phyloP scores from a whole-genome alignment of 2,888 invertebrate species.

The Sclerodermus sp. region DNA sequence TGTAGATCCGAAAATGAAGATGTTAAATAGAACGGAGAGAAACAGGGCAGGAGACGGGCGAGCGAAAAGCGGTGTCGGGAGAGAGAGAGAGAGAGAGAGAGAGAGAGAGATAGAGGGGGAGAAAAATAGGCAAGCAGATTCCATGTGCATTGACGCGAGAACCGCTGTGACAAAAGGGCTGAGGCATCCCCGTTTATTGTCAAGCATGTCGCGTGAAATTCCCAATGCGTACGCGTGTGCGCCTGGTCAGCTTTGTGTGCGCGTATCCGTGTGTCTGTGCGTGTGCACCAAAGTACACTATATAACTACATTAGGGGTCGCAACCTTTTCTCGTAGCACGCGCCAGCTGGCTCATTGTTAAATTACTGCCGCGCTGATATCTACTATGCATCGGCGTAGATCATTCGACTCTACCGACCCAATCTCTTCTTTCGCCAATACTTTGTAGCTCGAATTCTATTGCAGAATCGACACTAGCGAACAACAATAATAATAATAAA shows the following conservation, averaged over 20 bases:
- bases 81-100: conserved; percentile 23
- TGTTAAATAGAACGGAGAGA: no score
- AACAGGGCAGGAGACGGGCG: not conserved
- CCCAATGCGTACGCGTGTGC: conserved; percentile 21
- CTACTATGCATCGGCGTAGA: conserved; percentile 45
- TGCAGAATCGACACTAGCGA: no score
- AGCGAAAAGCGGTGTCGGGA: conserved; percentile 11
- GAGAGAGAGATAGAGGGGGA: conserved; percentile 12
- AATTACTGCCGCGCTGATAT: conserved; percentile 54
- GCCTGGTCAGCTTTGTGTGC: conserved; percentile 15
- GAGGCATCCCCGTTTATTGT: conserved; percentile 53
- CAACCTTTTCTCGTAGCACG: conserved; percentile 53
- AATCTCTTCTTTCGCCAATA: no score
- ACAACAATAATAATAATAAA: no score
- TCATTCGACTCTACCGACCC: conserved; percentile 7
- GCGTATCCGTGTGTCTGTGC: conserved; percentile 17
- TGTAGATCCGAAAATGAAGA: no score
- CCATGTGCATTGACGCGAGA: conserved; percentile 57
- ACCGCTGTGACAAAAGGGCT: conserved; percentile 56
- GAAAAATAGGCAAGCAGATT: conserved; percentile 35
- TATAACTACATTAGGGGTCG: conserved; percentile 55
- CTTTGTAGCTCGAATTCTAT: no score
- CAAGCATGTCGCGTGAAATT: conserved; percentile 29
- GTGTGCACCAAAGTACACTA: conserved; percentile 43
- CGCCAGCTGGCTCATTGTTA: conserved; percentile 59